Base-by-base conservation (phyloP, 2,888 invertebrate species). In the Drosophila nigricruria region DNA sequence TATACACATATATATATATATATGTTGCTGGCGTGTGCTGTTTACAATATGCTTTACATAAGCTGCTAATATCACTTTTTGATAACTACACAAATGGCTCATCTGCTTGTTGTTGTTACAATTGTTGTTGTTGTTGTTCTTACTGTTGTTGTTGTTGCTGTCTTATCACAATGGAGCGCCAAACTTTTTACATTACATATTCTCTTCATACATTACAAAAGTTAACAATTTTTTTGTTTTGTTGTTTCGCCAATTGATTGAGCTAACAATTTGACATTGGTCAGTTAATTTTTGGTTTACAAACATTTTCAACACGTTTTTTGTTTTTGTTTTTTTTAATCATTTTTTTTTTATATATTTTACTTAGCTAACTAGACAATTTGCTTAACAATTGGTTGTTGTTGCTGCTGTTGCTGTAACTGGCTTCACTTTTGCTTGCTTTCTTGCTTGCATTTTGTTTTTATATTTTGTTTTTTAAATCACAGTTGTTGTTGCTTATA, bases 401-500 rank as follows among this genome's bases (percentile, higher is more conserved):
- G 67, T 70, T 70, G 66, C 67, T 72, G 66, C 65, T 63, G 57
- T 70, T 73, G 58, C 52, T 56, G 18, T 66, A 78, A 72, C 82
- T 85, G 72, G 81, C 69, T 77, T 69, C 63, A 52, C 61, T 53
- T 64, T 66, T 70, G 57, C 72, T 58, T 58, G 57, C 45, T 43
- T 40, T 20, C 47, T 66, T 70, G 70, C 74, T 81, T 74, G 76
- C 68, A 70, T 71, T 64, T 74, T 77, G 66, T 61, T 65, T 79
- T 36, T 52, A 34, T 34, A 9, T 52, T 52, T 52, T 52, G 32
- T 56, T 56, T 18, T 18, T 56, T 73, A 68, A 82, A 87, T 87
- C 86, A 88, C 87, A 89, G 89, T 89, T 89, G 78, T 81, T 84
- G 89, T 88, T 88, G 82, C 89, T 87, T 83, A 88, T 88, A 82